These are phyloP conservation scores for Harpagifer antarcticus DNA, from an alignment of 2,797 vertebrate species.

Conservation along the genomic window DNA sequence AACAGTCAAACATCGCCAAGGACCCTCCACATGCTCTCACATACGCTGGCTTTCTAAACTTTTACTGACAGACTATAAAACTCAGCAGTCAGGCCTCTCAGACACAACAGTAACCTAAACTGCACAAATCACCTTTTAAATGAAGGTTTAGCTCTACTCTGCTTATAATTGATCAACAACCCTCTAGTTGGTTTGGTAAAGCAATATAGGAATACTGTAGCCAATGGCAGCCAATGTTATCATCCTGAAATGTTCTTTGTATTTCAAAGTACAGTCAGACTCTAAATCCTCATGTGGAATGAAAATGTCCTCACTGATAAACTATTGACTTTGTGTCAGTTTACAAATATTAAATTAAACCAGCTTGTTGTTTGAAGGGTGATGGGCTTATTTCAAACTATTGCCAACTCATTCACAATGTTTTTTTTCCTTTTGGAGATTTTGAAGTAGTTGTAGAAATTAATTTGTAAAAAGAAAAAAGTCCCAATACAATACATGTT, in stretches of 20 bases:
- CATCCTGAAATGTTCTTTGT: neutral
- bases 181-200: conserved; percentile 3
- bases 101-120: neutral
- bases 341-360: no score
- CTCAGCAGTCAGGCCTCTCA: neutral
- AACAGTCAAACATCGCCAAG: neutral
- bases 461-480: neutral
- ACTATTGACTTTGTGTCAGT: no score
- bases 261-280: no score
- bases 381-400: no score
- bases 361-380: no score
- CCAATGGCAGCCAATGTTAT: neutral
- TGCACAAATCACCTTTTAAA: neutral
- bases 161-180: neutral
- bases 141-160: neutral
- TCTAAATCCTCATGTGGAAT: no score
- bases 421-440: neutral
- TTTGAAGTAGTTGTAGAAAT: neutral
- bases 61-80: neutral
- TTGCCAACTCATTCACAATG: neutral
- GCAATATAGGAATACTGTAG: neutral
- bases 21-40: neutral
- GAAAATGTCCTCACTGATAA: no score
- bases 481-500: no score
- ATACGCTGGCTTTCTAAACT: neutral